Base-by-base conservation (phyloP, 2,797 vertebrate genomes). In the Linurgus olivaceus region DNA sequence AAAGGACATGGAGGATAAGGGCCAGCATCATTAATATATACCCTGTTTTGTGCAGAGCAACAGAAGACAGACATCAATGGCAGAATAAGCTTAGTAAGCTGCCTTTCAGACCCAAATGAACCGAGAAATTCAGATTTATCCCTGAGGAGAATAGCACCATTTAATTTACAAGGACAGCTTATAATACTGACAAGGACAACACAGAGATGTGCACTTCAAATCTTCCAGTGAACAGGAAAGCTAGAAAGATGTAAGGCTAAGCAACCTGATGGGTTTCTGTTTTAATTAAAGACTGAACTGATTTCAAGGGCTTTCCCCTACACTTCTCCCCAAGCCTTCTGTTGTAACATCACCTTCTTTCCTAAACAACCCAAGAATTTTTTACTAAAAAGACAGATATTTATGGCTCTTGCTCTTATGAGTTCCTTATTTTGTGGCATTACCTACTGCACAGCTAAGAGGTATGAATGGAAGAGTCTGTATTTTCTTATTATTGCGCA, bases 81-180 rank as follows among this genome's bases (percentile, higher is more conserved):
- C 61, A 92, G 55, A 95, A 92, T 62, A 82, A 96, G 81, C 86
- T 93, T 95, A 78, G 59, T 76, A 88, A 96, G 88, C 92, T 95
- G 52, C 82, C 95, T 95, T 96, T 93, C 91, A 79, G 82, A 78
- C 77, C 77, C 67, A 95, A 94, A 94, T 91, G 93, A 96, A 94
- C 66, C 2, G 1, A 93, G 71, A 93, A 93, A 86, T 93, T 96
- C 79, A 95, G 70, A 77, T 74, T 96, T 94, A 70, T 95, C 93
- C 96, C 95, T 66, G 66, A 93, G 93, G 96, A 95, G 67, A 89
- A 78, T 51, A 77, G 55, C 75, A 88, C 63, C 19, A 29, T 86
- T 89, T 94, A 86, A 95, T 96, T 94, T 95, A 93, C 90, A 96
- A 96, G 90, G 96, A 84, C 88, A 80, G 52, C 73, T 93, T 92